Evolutionary conservation across 2,113 vertebrate genomes (phyloP).

Genomic region (Phasianus colchicus): DNA sequence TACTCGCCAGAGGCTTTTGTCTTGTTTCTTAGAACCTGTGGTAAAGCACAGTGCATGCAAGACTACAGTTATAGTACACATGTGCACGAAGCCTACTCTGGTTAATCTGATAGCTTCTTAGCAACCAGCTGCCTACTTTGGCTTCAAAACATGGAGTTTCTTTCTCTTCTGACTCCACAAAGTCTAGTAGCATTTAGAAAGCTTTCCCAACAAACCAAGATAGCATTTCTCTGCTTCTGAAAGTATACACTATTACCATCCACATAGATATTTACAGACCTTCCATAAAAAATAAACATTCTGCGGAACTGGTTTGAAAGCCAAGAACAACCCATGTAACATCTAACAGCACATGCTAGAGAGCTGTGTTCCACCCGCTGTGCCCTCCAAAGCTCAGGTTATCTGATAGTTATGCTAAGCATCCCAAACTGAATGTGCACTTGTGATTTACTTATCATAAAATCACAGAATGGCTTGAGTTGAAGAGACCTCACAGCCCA

Average conservation of each 20-base stretch:
- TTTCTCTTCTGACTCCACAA: neutral
- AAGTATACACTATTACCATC: neutral
- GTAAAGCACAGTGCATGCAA: neutral
- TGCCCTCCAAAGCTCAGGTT: neutral
- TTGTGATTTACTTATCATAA: neutral
- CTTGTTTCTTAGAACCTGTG: neutral
- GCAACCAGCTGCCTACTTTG: neutral
- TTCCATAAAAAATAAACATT: neutral
- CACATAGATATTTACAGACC: neutral
- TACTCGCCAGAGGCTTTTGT: neutral
- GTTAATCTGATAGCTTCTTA: neutral
- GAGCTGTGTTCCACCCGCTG: neutral
- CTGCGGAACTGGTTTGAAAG: neutral
- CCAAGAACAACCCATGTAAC: neutral
- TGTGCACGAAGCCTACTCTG: neutral
- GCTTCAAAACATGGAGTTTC: neutral
- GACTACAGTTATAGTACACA: neutral
- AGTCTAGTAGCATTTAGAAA: neutral
- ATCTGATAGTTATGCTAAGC: neutral
- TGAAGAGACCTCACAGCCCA: no score
- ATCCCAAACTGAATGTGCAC: neutral
- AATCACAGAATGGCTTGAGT: no score
- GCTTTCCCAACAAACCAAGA: neutral
- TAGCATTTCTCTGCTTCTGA: neutral
- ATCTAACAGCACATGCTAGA: rapidly evolving